Percentiles rank a stretch among this genome's conserved stretches.
Conservation (phyloP, 2,888 invertebrate species). For the Lasioglossum leucozonium region DNA sequence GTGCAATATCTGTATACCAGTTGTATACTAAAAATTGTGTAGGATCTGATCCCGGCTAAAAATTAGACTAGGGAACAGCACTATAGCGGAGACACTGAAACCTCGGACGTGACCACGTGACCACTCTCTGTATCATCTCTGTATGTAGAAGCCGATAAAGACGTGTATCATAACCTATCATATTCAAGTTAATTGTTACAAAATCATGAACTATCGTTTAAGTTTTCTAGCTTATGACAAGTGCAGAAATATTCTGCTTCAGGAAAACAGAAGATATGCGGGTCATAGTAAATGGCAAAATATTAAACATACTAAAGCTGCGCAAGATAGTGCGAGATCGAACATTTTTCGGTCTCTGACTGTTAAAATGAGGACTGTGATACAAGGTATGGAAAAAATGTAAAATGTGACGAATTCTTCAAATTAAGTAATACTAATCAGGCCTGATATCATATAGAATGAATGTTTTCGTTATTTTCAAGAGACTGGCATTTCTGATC, state of each 20-base stretch:
- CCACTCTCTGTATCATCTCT: neutral
- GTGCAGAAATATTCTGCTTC: constrained; percentile 32
- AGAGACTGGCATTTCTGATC: constrained; percentile 88
- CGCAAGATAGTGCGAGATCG: constrained; percentile 87
- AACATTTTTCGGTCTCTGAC: constrained; percentile 85
- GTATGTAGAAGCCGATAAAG: neutral
- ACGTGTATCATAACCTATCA: neutral
- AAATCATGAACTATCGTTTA: constrained; percentile 38
- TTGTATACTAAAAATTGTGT: too few species aligned
- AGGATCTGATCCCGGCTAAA: too few species aligned
- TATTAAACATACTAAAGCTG: constrained; percentile 89
- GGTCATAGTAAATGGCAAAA: constrained; percentile 93
- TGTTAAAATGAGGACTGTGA: constrained; percentile 87
- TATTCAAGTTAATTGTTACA: neutral
- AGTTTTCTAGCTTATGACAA: constrained; percentile 13
- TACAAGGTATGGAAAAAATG: constrained; percentile 85
- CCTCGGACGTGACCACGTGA: neutral
- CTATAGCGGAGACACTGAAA: too few species aligned
- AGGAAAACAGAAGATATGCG: constrained; percentile 83
- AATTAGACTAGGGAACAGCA: too few species aligned
- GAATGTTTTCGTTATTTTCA: neutral
- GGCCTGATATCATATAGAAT: neutral
- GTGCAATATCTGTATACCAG: too few species aligned
- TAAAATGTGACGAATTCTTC: neutral
- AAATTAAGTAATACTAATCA: neutral